Percentiles rank a stretch among this genome's conserved stretches.
Conservation (phyloP, 2,888 invertebrate species). For the Thera obeliscata region DNA sequence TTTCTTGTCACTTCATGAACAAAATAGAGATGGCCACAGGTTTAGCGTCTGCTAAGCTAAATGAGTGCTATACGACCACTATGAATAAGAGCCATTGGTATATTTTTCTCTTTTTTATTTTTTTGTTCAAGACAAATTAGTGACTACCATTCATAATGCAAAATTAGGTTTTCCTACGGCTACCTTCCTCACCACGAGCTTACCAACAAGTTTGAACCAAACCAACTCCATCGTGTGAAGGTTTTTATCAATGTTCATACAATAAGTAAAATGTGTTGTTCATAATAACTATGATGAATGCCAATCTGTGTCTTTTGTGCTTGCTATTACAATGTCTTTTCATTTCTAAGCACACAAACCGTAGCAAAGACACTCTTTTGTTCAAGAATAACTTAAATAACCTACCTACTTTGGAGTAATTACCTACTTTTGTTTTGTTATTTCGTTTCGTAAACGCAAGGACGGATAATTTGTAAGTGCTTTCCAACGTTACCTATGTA, state of each 20-base stretch:
- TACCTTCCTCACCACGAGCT: too few species aligned
- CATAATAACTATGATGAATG: slow-evolving; percentile 4
- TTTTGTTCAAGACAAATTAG: too few species aligned
- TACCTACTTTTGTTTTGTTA: slow-evolving; percentile 7
- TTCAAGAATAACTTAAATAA: slow-evolving; percentile 3
- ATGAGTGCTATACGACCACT: too few species aligned
- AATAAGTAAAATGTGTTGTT: slow-evolving; percentile 8
- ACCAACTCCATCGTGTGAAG: slow-evolving; percentile 16
- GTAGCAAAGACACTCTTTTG: slow-evolving; percentile 22
- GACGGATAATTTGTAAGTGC: slow-evolving; percentile 25
- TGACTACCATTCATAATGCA: not conserved
- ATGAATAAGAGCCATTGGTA: too few species aligned
- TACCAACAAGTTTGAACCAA: not conserved
- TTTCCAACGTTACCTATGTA: slow-evolving; percentile 16
- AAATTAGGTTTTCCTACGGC: not conserved
- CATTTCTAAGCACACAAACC: slow-evolving; percentile 17
- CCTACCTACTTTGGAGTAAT: slow-evolving; percentile 2
- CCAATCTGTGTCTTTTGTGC: slow-evolving; percentile 22
- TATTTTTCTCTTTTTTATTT: too few species aligned
- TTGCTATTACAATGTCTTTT: slow-evolving; percentile 23
- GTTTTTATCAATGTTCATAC: slow-evolving; percentile 18
- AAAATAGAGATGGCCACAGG: too few species aligned
- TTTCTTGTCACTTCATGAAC: too few species aligned
- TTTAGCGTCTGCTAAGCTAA: too few species aligned
- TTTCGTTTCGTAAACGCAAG: slow-evolving; percentile 21